A percentile compares a stretch with the other conserved stretches of the same genome.
Evolutionary conservation across 2,888 invertebrate species (phyloP).

Genomic region (Ormia ochracea): DNA sequence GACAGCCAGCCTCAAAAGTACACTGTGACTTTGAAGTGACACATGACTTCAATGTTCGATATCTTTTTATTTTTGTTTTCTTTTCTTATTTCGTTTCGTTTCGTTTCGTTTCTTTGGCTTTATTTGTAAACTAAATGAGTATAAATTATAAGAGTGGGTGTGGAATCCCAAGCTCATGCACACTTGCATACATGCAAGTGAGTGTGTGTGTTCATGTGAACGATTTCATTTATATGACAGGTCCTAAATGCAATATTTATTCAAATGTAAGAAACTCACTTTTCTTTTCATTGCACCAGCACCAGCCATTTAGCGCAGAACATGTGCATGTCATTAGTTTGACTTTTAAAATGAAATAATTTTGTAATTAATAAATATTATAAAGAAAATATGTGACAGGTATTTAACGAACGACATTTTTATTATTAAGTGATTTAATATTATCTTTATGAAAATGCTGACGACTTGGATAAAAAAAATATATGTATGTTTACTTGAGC

Average conservation of each 20-base stretch:
- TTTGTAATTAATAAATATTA: slow-evolving; percentile 41
- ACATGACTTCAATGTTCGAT: slow-evolving; percentile 53
- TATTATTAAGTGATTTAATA: slow-evolving; percentile 30
- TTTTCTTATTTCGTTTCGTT: background rate
- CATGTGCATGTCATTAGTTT: slow-evolving; percentile 34
- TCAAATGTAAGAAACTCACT: slow-evolving; percentile 38
- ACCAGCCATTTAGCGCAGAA: slow-evolving; percentile 1
- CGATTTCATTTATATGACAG: slow-evolving; percentile 10
- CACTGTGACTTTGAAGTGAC: slow-evolving; percentile 55
- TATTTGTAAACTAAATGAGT: slow-evolving; percentile 18
- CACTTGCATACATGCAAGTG: too few relatives aligned
- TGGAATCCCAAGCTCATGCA: slow-evolving; percentile 31
- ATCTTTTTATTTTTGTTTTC: background rate
- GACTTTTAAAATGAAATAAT: slow-evolving; percentile 42
- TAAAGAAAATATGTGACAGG: slow-evolving; percentile 37
- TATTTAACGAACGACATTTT: slow-evolving; percentile 36
- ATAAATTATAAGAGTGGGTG: slow-evolving; percentile 55
- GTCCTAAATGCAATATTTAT: slow-evolving; percentile 12
- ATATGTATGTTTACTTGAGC: background rate
- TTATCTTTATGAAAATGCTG: background rate
- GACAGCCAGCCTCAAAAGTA: slow-evolving; percentile 45
- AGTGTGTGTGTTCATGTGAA: too few relatives aligned
- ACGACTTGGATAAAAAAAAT: background rate
- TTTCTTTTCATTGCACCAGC: slow-evolving; percentile 33
- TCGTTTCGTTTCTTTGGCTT: too few relatives aligned